phyloP scores from a whole-genome alignment of 2,888 invertebrate genomes.

The Protophormia terraenovae region DNA sequence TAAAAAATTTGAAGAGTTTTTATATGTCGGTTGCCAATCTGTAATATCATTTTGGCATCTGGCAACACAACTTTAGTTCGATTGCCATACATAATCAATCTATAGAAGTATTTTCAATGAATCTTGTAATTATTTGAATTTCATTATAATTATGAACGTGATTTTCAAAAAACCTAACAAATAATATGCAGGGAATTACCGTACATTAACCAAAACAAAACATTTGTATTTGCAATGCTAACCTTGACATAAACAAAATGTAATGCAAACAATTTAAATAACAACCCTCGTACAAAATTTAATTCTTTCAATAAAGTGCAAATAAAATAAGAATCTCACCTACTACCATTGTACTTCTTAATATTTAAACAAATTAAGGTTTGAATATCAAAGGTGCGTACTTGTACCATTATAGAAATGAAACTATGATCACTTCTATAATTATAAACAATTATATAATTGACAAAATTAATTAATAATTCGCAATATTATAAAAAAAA shows the following conservation, averaged over 20 bases:
- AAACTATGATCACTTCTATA: not conserved
- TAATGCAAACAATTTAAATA: not conserved
- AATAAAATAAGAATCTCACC: not conserved
- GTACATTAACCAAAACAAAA: no score
- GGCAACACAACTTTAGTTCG: no score
- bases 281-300: not conserved
- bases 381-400: slow-evolving; percentile 35
- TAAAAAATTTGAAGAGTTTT: no score
- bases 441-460: slow-evolving; percentile 37
- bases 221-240: not conserved
- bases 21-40: no score
- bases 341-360: no score
- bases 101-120: no score
- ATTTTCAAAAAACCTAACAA: no score
- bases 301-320: not conserved
- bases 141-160: no score
- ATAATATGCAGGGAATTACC: no score
- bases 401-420: not conserved
- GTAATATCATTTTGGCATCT: no score
- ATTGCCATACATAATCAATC: no score
- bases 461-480: not conserved
- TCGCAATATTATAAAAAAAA: not conserved
- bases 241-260: not conserved
- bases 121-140: no score
- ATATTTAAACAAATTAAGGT: not conserved